Conservation (phyloP, 2,888 invertebrate genomes). For the Eucera pruinosa region DNA sequence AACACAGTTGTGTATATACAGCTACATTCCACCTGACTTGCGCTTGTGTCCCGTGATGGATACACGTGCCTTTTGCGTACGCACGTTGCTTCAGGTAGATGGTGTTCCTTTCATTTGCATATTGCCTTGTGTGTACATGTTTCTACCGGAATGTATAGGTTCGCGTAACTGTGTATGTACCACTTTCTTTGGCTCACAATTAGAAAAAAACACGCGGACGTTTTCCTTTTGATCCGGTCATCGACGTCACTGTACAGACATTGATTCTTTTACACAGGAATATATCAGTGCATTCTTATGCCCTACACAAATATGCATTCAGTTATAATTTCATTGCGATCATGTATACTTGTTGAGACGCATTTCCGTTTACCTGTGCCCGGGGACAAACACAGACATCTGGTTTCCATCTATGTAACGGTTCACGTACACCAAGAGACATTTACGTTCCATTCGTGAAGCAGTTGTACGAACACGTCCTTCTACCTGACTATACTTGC, state of each 20-base stretch:
- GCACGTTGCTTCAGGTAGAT: slow-evolving; percentile 15
- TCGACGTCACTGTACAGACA: background rate
- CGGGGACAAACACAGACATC: background rate
- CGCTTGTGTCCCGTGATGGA: slow-evolving; percentile 10
- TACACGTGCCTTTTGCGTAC: slow-evolving; percentile 23
- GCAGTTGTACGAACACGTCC: slow-evolving; percentile 7
- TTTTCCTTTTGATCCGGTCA: background rate
- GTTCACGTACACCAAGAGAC: slow-evolving; percentile 6
- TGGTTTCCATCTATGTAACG: slow-evolving; percentile 10
- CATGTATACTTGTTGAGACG: background rate
- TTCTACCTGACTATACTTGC: slow-evolving; percentile 21
- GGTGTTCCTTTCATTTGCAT: slow-evolving; percentile 27
- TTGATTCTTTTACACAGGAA: background rate
- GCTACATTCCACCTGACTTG: background rate
- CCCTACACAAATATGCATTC: background rate
- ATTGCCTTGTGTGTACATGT: slow-evolving; percentile 2
- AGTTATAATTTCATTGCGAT: background rate
- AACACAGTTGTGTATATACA: background rate
- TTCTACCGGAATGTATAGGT: background rate
- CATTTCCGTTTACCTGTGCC: slow-evolving; percentile 34
- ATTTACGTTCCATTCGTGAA: slow-evolving; percentile 15
- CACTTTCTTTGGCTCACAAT: slow-evolving; percentile 15
- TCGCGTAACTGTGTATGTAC: background rate
- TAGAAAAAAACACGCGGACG: background rate
- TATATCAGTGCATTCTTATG: background rate